Base-by-base conservation (phyloP, 2,113 vertebrate genomes). In the Axis porcinus region DNA sequence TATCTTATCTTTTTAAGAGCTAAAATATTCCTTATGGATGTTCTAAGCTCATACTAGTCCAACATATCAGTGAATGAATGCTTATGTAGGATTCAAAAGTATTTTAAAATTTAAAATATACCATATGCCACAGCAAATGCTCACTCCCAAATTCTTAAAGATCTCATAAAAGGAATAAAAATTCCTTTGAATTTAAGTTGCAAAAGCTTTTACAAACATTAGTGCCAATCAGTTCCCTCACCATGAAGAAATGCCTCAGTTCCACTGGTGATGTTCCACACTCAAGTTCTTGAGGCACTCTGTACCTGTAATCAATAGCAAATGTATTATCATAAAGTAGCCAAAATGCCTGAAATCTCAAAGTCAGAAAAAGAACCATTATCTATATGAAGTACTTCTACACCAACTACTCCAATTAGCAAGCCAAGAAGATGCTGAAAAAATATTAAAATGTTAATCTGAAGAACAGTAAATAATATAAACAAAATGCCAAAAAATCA, bases 41-140 rank as follows among this genome's bases (percentile, higher is more conserved):
- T 92, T 97, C 89, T 95, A 96, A 97, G 91, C 86, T 94, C 91
- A 95, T 76, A 91, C 91, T 85, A 91, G 91, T 97, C 92, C 97
- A 97, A 98, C 96, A 94, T 96, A 96, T 97, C 96, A 98, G 96
- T 97, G 97, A 98, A 97, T 98, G 91, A 97, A 97, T 89, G 93
- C 96, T 90, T 97, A 94, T 89, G 74, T 62, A 97, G 96, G 84
- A 98, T 95, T 98, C 94, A 97, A 97, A 97, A 98, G 94, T 95
- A 98, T 97, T 98, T 97, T 97, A 97, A 98, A 98, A 97, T 97
- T 97, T 97, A 81, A 98, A 97, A 98, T 93, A 83, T 58, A 97
- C 98, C 98, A 98, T 98, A 98, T 98, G 98, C 92, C 92, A 96
- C 89, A 97, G 97, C 98, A 98, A 98, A 98, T 98, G 98, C 98